Conservation (phyloP, 2,797 vertebrate genomes). For the Alfaro cultratus region DNA sequence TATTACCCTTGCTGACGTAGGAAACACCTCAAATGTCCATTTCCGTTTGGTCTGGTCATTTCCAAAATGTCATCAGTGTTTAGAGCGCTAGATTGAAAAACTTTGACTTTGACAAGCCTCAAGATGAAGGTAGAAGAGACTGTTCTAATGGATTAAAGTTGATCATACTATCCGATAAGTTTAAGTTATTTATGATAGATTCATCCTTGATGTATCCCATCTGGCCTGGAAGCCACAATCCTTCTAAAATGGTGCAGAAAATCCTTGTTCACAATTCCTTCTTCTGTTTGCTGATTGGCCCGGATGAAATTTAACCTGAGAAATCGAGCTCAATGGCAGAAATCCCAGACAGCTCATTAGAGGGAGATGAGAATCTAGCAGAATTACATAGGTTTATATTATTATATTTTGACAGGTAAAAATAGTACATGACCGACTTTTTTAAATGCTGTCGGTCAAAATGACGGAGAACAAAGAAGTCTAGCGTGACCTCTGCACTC, state of each 20-base stretch:
- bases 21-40: not conserved
- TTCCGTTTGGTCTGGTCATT: not conserved
- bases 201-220: too few relatives aligned
- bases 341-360: not conserved
- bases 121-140: not conserved
- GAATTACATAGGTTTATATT: too few relatives aligned
- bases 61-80: not conserved
- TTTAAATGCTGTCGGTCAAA: too few relatives aligned
- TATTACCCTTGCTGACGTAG: not conserved
- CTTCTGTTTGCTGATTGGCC: too few relatives aligned
- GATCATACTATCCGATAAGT: not conserved
- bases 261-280: too few relatives aligned
- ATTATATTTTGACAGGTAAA: too few relatives aligned
- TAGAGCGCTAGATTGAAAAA: not conserved
- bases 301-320: too few relatives aligned
- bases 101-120: not conserved
- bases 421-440: too few relatives aligned
- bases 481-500: too few relatives aligned
- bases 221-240: not conserved
- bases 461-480: too few relatives aligned
- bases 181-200: not conserved
- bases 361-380: not conserved
- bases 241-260: too few relatives aligned
- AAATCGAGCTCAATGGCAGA: too few relatives aligned
- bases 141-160: not conserved